Percentiles rank a stretch among this genome's conserved stretches.
These are phyloP conservation scores for Notarius quadriscutis DNA, from an alignment of 2,113 vertebrate genomes.

Conservation along the genomic window DNA sequence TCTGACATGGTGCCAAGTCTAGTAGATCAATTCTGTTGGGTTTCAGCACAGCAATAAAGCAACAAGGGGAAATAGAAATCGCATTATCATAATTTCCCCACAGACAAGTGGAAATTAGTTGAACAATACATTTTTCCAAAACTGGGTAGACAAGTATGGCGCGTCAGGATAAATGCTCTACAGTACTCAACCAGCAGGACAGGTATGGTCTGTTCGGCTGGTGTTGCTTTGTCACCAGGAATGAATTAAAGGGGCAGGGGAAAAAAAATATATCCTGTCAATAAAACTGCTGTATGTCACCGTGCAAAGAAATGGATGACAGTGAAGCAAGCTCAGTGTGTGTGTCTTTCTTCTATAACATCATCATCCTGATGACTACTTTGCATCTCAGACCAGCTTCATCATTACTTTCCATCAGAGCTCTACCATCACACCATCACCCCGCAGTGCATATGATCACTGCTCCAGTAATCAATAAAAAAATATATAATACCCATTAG, in stretches of 20 bases:
- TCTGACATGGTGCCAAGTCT: constrained; percentile 22
- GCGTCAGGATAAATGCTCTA: constrained; percentile 56
- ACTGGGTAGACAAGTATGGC: constrained; percentile 30
- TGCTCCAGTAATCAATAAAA: constrained; percentile 37
- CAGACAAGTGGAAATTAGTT: constrained; percentile 11
- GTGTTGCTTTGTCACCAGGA: constrained; percentile 46
- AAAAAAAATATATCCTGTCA: constrained; percentile 45
- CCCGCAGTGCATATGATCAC: constrained; percentile 8
- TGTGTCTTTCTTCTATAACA: background rate
- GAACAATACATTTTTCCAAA: background rate
- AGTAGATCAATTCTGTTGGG: constrained; percentile 27
- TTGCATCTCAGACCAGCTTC: constrained; percentile 53
- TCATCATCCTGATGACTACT: constrained; percentile 62
- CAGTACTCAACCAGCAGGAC: constrained; percentile 53
- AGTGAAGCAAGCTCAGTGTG: constrained; percentile 1
- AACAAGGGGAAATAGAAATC: background rate
- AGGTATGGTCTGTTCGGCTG: constrained; percentile 57
- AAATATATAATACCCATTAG: background rate
- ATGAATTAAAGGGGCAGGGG: constrained; percentile 52
- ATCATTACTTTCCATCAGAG: constrained; percentile 66
- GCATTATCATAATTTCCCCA: constrained; percentile 10
- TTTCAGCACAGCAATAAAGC: constrained; percentile 21
- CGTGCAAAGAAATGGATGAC: constrained; percentile 33
- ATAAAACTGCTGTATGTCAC: constrained; percentile 49
- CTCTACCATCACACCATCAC: constrained; percentile 55